Conservation (phyloP, 2,888 invertebrate species). For the Eubasilissa splendida region DNA sequence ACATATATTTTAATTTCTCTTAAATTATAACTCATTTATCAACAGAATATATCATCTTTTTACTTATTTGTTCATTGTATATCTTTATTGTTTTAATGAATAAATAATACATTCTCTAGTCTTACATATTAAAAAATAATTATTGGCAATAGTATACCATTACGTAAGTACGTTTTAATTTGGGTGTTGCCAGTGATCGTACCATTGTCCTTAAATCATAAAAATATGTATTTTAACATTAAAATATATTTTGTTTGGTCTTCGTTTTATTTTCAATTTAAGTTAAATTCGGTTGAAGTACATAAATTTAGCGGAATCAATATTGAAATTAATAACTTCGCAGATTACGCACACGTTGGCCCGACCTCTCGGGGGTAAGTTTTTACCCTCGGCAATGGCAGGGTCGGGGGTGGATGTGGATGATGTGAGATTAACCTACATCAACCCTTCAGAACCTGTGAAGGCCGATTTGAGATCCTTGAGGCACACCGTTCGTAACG, state of each 20-base stretch:
- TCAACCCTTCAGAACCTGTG: constrained; percentile 12
- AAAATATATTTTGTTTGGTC: not conserved
- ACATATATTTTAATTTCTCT: no score
- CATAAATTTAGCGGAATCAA: constrained; percentile 8
- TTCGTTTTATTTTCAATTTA: not conserved
- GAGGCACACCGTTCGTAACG: constrained; percentile 18
- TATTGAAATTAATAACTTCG: constrained; percentile 28
- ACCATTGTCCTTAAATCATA: not conserved
- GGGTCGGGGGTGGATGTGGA: constrained; percentile 13
- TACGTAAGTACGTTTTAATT: not conserved
- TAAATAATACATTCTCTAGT: no score
- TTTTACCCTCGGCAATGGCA: constrained; percentile 5
- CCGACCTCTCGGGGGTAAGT: constrained; percentile 7
- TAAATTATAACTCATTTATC: no score
- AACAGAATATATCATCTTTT: no score
- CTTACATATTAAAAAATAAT: no score
- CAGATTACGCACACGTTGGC: constrained; percentile 14
- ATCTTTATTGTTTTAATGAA: no score
- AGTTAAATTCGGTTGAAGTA: not conserved
- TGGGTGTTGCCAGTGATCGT: not conserved
- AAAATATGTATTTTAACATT: not conserved
- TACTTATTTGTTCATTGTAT: no score
- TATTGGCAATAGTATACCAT: no score
- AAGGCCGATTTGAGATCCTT: constrained; percentile 9
- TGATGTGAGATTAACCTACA: constrained; percentile 29